Percentiles rank a stretch among this genome's conserved stretches.
Evolutionary conservation across 2,113 vertebrate species (phyloP).

Genomic region (Echinops telfairi): DNA sequence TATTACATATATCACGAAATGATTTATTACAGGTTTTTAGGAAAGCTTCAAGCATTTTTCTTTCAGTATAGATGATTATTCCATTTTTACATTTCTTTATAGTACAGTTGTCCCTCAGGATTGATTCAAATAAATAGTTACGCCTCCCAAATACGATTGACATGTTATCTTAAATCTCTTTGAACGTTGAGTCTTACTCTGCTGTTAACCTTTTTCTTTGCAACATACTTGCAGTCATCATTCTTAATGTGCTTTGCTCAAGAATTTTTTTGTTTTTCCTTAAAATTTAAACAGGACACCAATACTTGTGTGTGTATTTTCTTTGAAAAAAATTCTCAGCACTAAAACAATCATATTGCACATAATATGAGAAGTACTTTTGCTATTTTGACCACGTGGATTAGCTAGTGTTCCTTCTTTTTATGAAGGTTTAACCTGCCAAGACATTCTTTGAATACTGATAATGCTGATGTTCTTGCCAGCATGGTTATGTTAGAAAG

Average conservation of each 20-base stretch:
- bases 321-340: slow-evolving; percentile 75
- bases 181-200: not conserved
- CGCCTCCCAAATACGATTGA: not conserved
- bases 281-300: slow-evolving; percentile 28
- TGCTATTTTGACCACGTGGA: slow-evolving; percentile 90
- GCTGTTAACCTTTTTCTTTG: slow-evolving; percentile 11
- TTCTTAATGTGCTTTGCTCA: slow-evolving; percentile 29
- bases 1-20: slow-evolving; percentile 9
- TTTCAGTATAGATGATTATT: not conserved
- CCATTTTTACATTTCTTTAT: too few species aligned
- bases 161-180: slow-evolving; percentile 12
- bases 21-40: not conserved
- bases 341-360: slow-evolving; percentile 85
- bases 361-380: slow-evolving; percentile 85
- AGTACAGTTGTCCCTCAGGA: not conserved
- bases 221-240: slow-evolving; percentile 18
- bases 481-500: slow-evolving; percentile 90
- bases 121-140: slow-evolving; percentile 11
- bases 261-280: slow-evolving; percentile 29
- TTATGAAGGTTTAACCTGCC: slow-evolving; percentile 90
- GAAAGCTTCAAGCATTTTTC: slow-evolving; percentile 18
- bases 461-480: slow-evolving; percentile 90
- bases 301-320: slow-evolving; percentile 52
- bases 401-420: slow-evolving; percentile 89
- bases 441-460: slow-evolving; percentile 91